phyloP scores from a whole-genome alignment of 2,797 vertebrate species.

The Meriones psammophilus region DNA sequence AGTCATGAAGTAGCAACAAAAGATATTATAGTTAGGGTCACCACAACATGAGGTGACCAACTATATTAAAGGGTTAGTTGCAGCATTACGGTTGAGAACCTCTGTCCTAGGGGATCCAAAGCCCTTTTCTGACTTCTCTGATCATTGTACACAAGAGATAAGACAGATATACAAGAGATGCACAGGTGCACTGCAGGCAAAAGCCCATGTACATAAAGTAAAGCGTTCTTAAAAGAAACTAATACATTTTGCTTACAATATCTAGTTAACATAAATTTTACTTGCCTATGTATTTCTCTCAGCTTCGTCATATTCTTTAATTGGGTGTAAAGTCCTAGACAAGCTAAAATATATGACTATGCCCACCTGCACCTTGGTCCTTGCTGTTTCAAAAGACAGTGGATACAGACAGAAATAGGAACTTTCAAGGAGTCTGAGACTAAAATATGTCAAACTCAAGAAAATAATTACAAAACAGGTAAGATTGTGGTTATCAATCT shows the following conservation, averaged over 20 bases:
- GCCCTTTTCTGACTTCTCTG: background rate
- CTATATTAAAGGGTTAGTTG: background rate
- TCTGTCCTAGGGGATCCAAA: background rate
- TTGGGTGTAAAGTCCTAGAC: constrained; percentile 2
- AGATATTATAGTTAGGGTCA: background rate
- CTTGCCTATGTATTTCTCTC: constrained; percentile 23
- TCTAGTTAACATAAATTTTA: constrained; percentile 30
- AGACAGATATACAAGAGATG: no score
- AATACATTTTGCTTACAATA: constrained; percentile 46
- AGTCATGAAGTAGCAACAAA: background rate
- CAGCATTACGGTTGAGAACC: background rate
- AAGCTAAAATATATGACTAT: background rate
- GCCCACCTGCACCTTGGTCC: background rate
- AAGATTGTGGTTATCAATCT: constrained; percentile 70
- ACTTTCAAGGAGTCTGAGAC: constrained; percentile 54
- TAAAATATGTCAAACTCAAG: constrained; percentile 52
- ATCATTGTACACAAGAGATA: background rate
- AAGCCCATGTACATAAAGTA: background rate
- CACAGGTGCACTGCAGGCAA: background rate
- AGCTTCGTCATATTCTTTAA: constrained; percentile 13
- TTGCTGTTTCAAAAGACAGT: background rate
- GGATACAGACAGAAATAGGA: constrained; percentile 14
- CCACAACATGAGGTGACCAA: background rate
- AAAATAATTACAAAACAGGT: constrained; percentile 78
- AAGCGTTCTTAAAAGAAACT: background rate